These are phyloP conservation scores for Drosophila arawakana DNA, from an alignment of 1,140 invertebrate genomes.

Conservation along the genomic window DNA sequence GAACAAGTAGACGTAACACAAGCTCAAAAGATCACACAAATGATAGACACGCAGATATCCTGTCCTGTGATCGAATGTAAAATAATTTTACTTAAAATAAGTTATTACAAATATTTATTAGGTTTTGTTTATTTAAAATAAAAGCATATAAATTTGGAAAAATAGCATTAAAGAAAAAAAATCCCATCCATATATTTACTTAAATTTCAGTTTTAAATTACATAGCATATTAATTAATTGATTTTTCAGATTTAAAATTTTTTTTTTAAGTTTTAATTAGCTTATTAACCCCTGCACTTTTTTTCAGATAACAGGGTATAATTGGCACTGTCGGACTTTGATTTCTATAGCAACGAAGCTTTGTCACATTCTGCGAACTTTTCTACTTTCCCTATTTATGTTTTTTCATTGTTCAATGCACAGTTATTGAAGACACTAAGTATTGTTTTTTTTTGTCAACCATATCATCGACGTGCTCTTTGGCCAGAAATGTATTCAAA, in stretches of 20 bases:
- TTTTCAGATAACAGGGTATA: not conserved
- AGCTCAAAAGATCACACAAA: not conserved
- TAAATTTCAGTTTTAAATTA: no score
- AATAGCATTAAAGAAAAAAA: no score
- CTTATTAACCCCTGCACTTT: not conserved
- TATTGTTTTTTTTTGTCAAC: not conserved
- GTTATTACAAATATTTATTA: no score
- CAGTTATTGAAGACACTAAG: constrained; percentile 11
- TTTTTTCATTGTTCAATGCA: not conserved
- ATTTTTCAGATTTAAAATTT: not conserved
- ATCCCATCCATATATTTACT: no score
- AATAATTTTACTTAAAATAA: no score
- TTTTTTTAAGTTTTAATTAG: not conserved
- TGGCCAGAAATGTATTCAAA: constrained; percentile 41
- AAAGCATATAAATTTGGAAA: no score
- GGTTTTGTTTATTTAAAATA: no score
- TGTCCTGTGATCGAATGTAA: not conserved
- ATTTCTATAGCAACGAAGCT: constrained; percentile 34
- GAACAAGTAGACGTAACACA: constrained; percentile 34
- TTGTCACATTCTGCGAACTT: not conserved
- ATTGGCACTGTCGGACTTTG: not conserved
- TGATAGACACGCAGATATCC: not conserved
- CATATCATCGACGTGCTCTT: constrained; percentile 6
- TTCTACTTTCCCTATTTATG: not conserved
- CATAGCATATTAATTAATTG: not conserved